Percentiles rank a stretch among this genome's conserved stretches.
Evolutionary conservation across 2,797 vertebrate genomes (phyloP).

Genomic region (Melanotaenia nigrans): DNA sequence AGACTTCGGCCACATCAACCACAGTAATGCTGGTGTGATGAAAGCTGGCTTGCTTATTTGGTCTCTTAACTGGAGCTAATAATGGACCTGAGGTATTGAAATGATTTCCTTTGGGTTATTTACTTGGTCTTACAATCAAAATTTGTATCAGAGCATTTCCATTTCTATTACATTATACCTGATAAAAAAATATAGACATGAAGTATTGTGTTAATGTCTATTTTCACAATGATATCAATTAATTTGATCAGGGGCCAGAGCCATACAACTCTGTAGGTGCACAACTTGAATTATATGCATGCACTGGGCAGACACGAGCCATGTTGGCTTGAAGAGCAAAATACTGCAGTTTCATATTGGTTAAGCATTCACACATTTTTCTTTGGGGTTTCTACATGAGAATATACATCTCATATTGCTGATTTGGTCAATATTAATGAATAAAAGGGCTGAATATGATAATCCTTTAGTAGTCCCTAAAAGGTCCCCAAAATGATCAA

Average conservation of each 20-base stretch:
- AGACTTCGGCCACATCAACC: neutral
- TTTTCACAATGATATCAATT: neutral
- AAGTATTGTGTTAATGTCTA: neutral
- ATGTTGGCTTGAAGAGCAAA: neutral
- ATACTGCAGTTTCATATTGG: neutral
- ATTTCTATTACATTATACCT: neutral
- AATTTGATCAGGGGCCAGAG: neutral
- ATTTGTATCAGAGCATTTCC: neutral
- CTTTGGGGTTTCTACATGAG: neutral
- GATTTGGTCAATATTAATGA: neutral
- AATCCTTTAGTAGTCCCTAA: neutral
- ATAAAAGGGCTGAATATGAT: neutral
- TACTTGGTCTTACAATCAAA: neutral
- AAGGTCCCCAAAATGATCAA: too few species aligned
- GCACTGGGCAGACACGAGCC: neutral
- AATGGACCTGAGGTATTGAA: neutral
- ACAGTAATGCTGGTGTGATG: neutral
- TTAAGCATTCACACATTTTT: neutral
- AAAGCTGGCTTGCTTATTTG: neutral
- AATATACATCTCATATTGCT: neutral
- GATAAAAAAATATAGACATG: neutral
- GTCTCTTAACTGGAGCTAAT: conserved; percentile 8
- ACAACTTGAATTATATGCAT: neutral
- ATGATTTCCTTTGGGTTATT: neutral
- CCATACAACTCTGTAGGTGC: neutral